Evolutionary conservation across 2,888 invertebrate genomes (phyloP).

Genomic region (Lacanobia oleracea): DNA sequence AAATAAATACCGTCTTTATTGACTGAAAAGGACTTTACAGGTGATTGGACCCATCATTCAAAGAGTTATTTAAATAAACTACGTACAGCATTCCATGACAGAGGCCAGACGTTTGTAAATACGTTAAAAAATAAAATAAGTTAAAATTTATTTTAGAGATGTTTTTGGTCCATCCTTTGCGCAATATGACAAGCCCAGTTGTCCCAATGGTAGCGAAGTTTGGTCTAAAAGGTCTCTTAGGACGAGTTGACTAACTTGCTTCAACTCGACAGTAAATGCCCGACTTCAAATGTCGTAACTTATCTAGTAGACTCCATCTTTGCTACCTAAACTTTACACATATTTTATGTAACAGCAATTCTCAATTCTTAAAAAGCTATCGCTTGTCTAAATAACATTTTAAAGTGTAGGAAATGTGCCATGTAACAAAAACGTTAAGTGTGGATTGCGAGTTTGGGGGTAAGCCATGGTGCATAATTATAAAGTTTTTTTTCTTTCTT

Average conservation of each 20-base stretch:
- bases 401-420: too few relatives aligned
- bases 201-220: conserved; percentile 18
- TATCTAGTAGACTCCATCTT: conserved; percentile 12
- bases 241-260: conserved; percentile 5
- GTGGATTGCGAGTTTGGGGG: too few relatives aligned
- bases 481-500: too few relatives aligned
- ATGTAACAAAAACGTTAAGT: too few relatives aligned
- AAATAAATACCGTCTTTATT: too few relatives aligned
- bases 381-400: too few relatives aligned
- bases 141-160: not conserved
- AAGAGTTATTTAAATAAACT: too few relatives aligned
- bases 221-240: conserved; percentile 3
- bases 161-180: too few relatives aligned
- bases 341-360: conserved; percentile 16
- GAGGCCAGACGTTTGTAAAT: not conserved
- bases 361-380: not conserved
- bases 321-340: conserved; percentile 35
- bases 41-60: too few relatives aligned
- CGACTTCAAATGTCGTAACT: conserved; percentile 36
- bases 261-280: not conserved
- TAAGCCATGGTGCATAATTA: too few relatives aligned
- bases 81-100: not conserved
- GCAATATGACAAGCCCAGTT: not conserved
- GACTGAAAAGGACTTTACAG: too few relatives aligned
- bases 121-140: not conserved